Base-by-base conservation (phyloP, 1,140 invertebrate genomes). In the Cydia splendana region DNA sequence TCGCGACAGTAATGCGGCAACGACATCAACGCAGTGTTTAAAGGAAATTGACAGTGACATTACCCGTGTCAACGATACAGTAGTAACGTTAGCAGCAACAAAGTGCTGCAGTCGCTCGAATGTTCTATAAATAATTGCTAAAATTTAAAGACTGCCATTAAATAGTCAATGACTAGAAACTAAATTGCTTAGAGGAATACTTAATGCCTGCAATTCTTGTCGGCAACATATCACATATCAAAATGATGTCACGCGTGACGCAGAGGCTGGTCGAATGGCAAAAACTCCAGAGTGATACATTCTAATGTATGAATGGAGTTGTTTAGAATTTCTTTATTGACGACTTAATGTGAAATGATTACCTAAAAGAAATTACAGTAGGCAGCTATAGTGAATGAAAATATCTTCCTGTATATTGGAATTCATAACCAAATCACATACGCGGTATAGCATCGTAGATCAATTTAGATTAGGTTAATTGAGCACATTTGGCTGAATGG, bases 211-310 rank as follows among this genome's bases (percentile, higher is more conserved):
- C 53, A 20, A 62, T 18, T 53, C 53, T 62, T 62, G 53, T 20
- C 53, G 53, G 53, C 18, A 20, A 62, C 53, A 62, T 24, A 62
- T 62, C 53, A 62, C 18, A 62, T 62, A 38, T 34, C 67, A 30
- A 13, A 38, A 71, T 71, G 67, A 71, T 71, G 67, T 71, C 67
- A 71, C 34, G 30, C 30, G 5, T 38, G 13, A 71, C 67, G 67
- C 67, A n/a, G 67, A 24, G 12, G 34, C 30, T 15, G 6, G 67
- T 38, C 67, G 67, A 71, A 42, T 71, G 24, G 67, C 34, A 71
- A 71, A 71, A 34, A 71, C 53, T 62, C 53, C 18, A 3, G n/a
- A 62, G 53, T 53, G 51, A 53, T 10, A 53, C 2, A n/a, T 53
- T 53, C 51, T 53, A 15, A 53, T 53, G 3, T 5, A 53, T n/a